Evolutionary conservation across 1,140 invertebrate genomes (phyloP).

Genomic region (Callitettix versicolor): DNA sequence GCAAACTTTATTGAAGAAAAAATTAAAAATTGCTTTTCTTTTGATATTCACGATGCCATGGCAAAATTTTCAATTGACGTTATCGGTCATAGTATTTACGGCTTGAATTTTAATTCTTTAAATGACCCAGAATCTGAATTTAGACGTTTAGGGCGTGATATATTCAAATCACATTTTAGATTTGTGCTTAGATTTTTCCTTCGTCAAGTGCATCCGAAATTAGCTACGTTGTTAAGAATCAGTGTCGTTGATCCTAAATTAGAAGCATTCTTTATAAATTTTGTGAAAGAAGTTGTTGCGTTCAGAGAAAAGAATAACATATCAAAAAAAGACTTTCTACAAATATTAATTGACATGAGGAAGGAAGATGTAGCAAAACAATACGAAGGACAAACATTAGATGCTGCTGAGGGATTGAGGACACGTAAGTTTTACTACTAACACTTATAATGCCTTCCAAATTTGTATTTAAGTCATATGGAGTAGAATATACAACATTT

Average conservation of each 20-base stretch:
- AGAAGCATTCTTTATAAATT: constrained; percentile 35
- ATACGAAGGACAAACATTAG: too few species aligned
- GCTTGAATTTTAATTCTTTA: constrained; percentile 41
- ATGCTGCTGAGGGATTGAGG: too few species aligned
- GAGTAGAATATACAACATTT: too few species aligned
- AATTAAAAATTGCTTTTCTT: not conserved
- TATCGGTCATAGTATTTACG: constrained; percentile 44
- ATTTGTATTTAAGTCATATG: too few species aligned
- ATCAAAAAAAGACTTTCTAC: constrained; percentile 34
- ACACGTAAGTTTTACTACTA: too few species aligned
- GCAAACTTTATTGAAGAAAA: not conserved
- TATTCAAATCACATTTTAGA: constrained; percentile 28
- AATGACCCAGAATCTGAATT: constrained; percentile 38
- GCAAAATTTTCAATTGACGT: constrained; percentile 43
- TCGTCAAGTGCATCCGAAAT: constrained; percentile 14
- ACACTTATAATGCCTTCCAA: too few species aligned
- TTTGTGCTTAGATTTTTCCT: constrained; percentile 19
- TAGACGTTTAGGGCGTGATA: constrained; percentile 34
- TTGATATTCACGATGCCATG: constrained; percentile 35
- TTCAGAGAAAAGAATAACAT: constrained; percentile 34
- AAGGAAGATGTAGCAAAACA: constrained; percentile 12
- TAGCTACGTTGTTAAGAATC: constrained; percentile 15
- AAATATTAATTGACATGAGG: constrained; percentile 25
- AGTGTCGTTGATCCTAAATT: constrained; percentile 21
- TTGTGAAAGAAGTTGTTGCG: constrained; percentile 36